Evolutionary conservation across 2,888 invertebrate species (phyloP), one percentile per base, ranked within the genome.

Genomic region (Amphimallon solstitiale): DNA sequence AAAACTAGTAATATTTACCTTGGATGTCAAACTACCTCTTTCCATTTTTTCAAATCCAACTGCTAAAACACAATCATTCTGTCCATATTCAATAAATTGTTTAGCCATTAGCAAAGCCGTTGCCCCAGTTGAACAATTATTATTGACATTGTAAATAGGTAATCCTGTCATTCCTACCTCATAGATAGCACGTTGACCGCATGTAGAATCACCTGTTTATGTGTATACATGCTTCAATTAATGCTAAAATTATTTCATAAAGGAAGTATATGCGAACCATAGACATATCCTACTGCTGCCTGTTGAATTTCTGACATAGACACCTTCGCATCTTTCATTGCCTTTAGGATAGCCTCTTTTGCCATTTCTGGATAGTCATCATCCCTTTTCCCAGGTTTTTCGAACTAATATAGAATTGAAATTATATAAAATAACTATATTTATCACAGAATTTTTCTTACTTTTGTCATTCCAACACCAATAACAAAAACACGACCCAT

Each of bases 41-140:
- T 97, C 91, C 99, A 99, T 99, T 84, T 98, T 98, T 80, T 99
- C 99, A 81, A 99, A 99, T 2, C 99, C 99, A 29, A 98, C 84
- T 1, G 97, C 98, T 64, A 99, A 83, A 0, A 94, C 91, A 78
- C 98, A 94, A 74, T 97, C 93, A 12, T 91, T 89, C 75, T 90
- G 86, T 9, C 95, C 97, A 68, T 92, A 90, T 83, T 95, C 93
- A n/a, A 99, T 85, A 15, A 97, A 87, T 82, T 98, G 96, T 79
- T 96, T 96, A 0, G 92, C 96, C 77, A 99, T 85, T 78, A 91
- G 88, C 2, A 99, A 82, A 0, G 98, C 98, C 62, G 93, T 94
- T 0, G 98, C 93, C 23, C 99, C 99, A 1, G 98, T 98, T 0
- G 98, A 93, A 80, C 99, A 99, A 79, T 98, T 98, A 81, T 99